phyloP scores from a whole-genome alignment of 2,113 vertebrate species.

The Xiphophorus maculatus region DNA sequence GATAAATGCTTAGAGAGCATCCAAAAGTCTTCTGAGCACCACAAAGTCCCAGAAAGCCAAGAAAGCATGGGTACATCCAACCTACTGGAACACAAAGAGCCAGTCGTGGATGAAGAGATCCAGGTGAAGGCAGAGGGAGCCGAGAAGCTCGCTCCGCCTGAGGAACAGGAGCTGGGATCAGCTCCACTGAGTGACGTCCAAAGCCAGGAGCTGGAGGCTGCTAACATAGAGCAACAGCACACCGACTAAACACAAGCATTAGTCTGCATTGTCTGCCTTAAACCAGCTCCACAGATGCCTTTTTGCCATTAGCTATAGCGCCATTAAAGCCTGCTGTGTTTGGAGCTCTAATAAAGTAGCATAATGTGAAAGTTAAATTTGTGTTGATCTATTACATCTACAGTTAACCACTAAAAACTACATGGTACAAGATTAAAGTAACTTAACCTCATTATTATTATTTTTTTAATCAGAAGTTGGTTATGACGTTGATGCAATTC shows the following conservation, averaged over 20 bases:
- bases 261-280: conserved; percentile 13
- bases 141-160: conserved; percentile 28
- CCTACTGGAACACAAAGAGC: conserved; percentile 22
- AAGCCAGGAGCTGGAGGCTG: conserved; percentile 45
- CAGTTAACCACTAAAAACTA: background rate
- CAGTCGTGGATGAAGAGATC: conserved; percentile 24
- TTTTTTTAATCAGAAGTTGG: background rate
- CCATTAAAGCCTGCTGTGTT: background rate
- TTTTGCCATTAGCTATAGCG: background rate
- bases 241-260: conserved; percentile 27
- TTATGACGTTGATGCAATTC: conserved; percentile 32
- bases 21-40: conserved; percentile 29
- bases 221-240: conserved; percentile 42
- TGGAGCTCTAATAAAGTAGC: conserved; percentile 62
- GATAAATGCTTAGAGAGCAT: conserved; percentile 21
- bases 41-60: conserved; percentile 13
- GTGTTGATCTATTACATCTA: conserved; percentile 10
- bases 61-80: conserved; percentile 14
- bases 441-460: conserved; percentile 12
- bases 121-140: conserved; percentile 24
- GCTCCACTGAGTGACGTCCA: conserved; percentile 23
- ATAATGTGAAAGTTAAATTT: conserved; percentile 28
- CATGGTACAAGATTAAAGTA: background rate
- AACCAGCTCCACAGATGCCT: conserved; percentile 16
- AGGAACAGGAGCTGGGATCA: conserved; percentile 26